These are phyloP conservation scores for Petromus typicus DNA, from an alignment of 2,113 vertebrate genomes.

Conservation along the genomic window DNA sequence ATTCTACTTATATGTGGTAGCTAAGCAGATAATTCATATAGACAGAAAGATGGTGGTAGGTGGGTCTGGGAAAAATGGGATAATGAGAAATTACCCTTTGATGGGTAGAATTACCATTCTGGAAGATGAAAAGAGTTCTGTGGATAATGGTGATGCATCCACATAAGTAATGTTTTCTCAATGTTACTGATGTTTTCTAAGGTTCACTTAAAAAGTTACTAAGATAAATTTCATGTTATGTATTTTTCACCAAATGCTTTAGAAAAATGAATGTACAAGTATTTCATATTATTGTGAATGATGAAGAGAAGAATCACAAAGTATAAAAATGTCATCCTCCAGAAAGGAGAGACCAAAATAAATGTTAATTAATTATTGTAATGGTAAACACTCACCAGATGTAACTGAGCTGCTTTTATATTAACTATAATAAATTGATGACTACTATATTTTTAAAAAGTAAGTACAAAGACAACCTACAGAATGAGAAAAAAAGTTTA, in stretches of 20 bases:
- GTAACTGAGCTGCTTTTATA: background rate
- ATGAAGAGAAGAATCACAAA: background rate
- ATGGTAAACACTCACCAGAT: background rate
- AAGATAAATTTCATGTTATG: background rate
- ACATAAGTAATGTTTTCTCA: background rate
- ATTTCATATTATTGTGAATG: background rate
- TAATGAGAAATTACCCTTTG: background rate
- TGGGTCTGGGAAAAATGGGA: background rate
- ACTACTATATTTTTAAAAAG: background rate
- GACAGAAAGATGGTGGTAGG: background rate
- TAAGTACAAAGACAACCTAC: background rate
- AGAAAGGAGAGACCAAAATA: background rate
- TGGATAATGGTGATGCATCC: background rate
- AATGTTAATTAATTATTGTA: background rate
- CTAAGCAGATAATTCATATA: background rate
- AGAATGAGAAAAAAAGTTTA: background rate
- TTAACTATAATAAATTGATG: background rate
- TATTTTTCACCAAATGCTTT: background rate
- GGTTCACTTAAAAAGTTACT: background rate
- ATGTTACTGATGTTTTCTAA: background rate
- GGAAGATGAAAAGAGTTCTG: background rate
- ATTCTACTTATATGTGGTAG: background rate
- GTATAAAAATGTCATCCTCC: background rate
- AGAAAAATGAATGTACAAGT: background rate
- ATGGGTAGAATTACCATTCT: background rate